These are phyloP conservation scores for Digitonthophagus gazella DNA, from an alignment of 2,888 invertebrate genomes.

Conservation along the genomic window DNA sequence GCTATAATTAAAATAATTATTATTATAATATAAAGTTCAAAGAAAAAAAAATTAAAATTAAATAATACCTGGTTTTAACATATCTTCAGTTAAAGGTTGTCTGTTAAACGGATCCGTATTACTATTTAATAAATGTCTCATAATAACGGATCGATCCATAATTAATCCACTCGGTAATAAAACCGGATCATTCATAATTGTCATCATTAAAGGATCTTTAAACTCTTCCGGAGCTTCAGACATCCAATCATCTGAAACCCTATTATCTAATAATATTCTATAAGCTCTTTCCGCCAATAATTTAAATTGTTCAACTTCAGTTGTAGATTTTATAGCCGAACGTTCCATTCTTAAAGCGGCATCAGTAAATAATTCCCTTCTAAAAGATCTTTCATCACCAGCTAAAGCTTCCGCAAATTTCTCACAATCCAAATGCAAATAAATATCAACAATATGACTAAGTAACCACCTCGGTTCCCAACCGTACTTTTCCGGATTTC, in stretches of 20 bases:
- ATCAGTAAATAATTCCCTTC: slow-evolving; percentile 88
- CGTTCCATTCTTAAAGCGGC: slow-evolving; percentile 81
- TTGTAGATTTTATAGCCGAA: slow-evolving; percentile 77
- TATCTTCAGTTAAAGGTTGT: slow-evolving; percentile 90
- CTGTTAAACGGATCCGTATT: slow-evolving; percentile 98
- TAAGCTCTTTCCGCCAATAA: slow-evolving; percentile 74
- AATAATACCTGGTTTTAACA: slow-evolving; percentile 78
- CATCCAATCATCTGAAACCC: slow-evolving; percentile 86
- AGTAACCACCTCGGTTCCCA: slow-evolving; percentile 95
- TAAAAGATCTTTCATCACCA: slow-evolving; percentile 94
- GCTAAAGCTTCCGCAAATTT: slow-evolving; percentile 90
- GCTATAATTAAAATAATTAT: slow-evolving; percentile 56
- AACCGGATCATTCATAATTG: slow-evolving; percentile 94
- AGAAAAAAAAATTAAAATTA: slow-evolving; percentile 17
- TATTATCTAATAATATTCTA: slow-evolving; percentile 76
- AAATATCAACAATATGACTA: slow-evolving; percentile 92
- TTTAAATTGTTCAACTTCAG: slow-evolving; percentile 83
- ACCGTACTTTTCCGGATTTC: slow-evolving; percentile 90
- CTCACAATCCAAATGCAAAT: slow-evolving; percentile 92
- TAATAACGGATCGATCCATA: slow-evolving; percentile 92
- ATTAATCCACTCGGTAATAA: slow-evolving; percentile 82
- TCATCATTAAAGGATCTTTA: slow-evolving; percentile 95
- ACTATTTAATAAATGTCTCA: slow-evolving; percentile 91
- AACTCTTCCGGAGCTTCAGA: slow-evolving; percentile 97
- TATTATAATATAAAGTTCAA: neutral